phyloP scores from a whole-genome alignment of 2,888 invertebrate genomes.

The Oscheius sp. region DNA sequence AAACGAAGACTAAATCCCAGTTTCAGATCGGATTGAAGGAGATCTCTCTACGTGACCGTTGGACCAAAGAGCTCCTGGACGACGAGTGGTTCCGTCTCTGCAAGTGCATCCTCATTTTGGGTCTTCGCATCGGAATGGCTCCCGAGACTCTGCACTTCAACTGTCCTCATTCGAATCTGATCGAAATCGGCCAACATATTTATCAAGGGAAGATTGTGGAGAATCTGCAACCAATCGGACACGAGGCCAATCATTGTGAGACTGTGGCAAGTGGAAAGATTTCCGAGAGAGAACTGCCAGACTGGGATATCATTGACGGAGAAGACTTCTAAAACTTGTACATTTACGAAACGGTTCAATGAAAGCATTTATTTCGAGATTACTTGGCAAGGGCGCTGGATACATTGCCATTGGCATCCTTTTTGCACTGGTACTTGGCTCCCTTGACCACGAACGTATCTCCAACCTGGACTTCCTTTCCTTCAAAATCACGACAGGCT shows the following conservation, averaged over 20 bases:
- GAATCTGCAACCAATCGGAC: slow-evolving; percentile 14
- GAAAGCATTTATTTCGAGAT: too few relatives aligned
- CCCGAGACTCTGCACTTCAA: slow-evolving; percentile 17
- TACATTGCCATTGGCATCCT: too few relatives aligned
- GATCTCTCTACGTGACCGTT: slow-evolving; percentile 11
- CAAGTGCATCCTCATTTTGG: slow-evolving; percentile 11
- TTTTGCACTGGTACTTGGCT: too few relatives aligned
- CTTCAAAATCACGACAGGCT: too few relatives aligned
- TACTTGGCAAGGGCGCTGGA: too few relatives aligned
- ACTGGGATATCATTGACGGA: slow-evolving; percentile 26
- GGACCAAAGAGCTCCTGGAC: slow-evolving; percentile 14
- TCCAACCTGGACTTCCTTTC: too few relatives aligned
- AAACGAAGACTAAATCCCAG: too few relatives aligned
- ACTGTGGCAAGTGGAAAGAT: neutral
- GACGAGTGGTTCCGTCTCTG: slow-evolving; percentile 22
- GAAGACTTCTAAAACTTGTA: slow-evolving; percentile 9
- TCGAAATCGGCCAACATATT: slow-evolving; percentile 27
- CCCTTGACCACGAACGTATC: too few relatives aligned
- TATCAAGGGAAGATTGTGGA: slow-evolving; percentile 13
- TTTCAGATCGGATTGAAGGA: slow-evolving; percentile 25
- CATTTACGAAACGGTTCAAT: neutral
- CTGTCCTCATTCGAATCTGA: slow-evolving; percentile 31
- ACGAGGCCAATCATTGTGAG: slow-evolving; percentile 3
- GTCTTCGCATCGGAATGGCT: slow-evolving; percentile 18
- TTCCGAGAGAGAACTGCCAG: slow-evolving; percentile 6